phyloP scores from a whole-genome alignment of 2,113 vertebrate species.

The Mesitornis unicolor region DNA sequence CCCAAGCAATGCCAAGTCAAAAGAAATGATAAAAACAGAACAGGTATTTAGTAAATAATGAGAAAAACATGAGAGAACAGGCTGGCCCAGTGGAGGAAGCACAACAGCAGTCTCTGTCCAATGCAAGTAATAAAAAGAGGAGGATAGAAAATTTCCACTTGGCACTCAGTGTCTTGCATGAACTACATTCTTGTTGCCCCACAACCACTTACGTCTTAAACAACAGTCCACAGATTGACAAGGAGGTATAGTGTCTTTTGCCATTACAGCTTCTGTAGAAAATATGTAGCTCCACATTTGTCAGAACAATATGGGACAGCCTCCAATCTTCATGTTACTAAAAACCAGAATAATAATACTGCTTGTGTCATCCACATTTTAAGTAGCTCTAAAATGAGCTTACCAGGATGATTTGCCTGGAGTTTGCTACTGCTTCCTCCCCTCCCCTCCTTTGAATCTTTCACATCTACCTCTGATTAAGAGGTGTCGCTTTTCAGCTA shows the following conservation, averaged over 20 bases:
- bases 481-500: not conserved
- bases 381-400: not conserved
- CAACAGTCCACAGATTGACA: not conserved
- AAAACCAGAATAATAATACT: not conserved
- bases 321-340: not conserved
- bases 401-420: not conserved
- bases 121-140: not conserved
- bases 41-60: not conserved
- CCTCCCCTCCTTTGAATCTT: not conserved
- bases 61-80: not conserved
- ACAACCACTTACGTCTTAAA: not conserved
- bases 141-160: not conserved
- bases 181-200: not conserved
- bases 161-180: not conserved
- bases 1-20: not conserved
- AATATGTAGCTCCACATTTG: not conserved
- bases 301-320: not conserved
- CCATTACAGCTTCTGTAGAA: not conserved
- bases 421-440: not conserved
- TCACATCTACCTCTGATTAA: not conserved
- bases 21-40: not conserved
- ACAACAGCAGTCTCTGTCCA: not conserved
- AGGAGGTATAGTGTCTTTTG: accelerated
- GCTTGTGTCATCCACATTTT: not conserved
- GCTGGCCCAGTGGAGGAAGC: not conserved